Evolutionary conservation across 37 sponge, comb jelly and placozoan genomes (phyloP).

Genomic region (Halisarca cf. caerulea): DNA sequence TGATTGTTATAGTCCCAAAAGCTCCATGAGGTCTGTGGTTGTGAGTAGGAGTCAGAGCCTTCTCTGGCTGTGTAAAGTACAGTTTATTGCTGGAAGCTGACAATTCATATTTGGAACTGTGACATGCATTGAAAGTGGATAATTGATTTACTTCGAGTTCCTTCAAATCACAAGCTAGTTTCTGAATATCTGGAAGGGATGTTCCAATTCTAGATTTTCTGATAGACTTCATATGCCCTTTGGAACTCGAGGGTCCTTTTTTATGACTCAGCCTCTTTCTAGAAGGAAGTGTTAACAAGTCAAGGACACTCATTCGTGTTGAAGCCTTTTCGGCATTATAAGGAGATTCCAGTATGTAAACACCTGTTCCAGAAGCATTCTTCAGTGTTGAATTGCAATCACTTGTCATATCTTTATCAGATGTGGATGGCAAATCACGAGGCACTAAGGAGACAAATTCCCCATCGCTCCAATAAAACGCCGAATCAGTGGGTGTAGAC

Average conservation of each 20-base stretch:
- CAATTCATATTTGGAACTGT: no score
- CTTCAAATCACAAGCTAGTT: no score
- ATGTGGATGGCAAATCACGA: background rate
- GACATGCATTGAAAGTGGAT: no score
- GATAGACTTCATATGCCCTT: no score
- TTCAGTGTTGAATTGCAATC: background rate
- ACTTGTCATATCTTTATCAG: background rate
- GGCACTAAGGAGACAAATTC: no score
- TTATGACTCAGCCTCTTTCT: background rate
- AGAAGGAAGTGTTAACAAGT: conserved; percentile 6
- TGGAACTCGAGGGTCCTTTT: background rate
- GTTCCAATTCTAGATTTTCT: no score
- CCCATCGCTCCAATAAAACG: background rate
- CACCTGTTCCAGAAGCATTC: background rate
- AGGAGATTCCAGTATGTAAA: background rate
- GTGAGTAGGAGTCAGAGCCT: no score
- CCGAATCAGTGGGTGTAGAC: background rate
- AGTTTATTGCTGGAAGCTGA: no score
- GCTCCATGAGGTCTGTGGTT: background rate
- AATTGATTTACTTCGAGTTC: no score
- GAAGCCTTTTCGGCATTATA: background rate
- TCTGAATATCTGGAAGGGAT: no score
- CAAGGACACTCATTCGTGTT: background rate
- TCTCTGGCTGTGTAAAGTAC: no score
- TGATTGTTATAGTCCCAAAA: conserved; percentile 10